Percentiles rank a stretch among this genome's conserved stretches.
phyloP scores from a whole-genome alignment of 2,113 vertebrate species.

The Charina bottae region DNA sequence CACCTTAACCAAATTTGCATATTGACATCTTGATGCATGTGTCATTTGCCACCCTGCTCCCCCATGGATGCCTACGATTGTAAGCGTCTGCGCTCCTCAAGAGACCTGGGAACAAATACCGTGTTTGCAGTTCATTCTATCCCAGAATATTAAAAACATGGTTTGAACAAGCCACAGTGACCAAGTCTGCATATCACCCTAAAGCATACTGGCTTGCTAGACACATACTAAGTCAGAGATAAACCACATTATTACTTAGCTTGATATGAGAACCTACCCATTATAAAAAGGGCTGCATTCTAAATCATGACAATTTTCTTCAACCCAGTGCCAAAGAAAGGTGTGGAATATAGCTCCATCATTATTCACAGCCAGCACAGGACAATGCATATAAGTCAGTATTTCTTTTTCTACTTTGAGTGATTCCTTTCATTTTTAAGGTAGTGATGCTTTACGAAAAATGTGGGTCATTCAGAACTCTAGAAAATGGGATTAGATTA shows the following conservation, averaged over 20 bases:
- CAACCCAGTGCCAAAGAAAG: not conserved
- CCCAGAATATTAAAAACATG: not conserved
- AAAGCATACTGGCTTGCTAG: not conserved
- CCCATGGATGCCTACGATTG: not conserved
- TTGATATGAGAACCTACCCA: not conserved
- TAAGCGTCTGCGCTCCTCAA: not conserved
- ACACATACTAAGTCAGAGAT: not conserved
- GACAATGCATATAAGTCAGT: not conserved
- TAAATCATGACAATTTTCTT: not conserved
- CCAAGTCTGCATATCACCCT: not conserved
- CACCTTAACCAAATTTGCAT: too few species aligned
- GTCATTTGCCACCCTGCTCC: not conserved
- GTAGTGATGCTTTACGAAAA: not conserved
- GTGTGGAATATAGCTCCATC: not conserved
- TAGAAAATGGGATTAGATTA: not conserved
- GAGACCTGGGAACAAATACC: not conserved
- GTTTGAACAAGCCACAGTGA: not conserved
- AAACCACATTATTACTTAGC: not conserved
- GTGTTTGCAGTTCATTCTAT: not conserved
- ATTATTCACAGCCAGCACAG: not conserved
- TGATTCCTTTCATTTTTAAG: not conserved
- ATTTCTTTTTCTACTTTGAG: not conserved
- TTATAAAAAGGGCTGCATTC: not conserved
- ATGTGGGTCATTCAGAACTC: not conserved
- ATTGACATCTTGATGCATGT: not conserved